A percentile compares a stretch with the other conserved stretches of the same genome.
Evolutionary conservation across 2,888 invertebrate species (phyloP).

Genomic region (Idaea straminata): DNA sequence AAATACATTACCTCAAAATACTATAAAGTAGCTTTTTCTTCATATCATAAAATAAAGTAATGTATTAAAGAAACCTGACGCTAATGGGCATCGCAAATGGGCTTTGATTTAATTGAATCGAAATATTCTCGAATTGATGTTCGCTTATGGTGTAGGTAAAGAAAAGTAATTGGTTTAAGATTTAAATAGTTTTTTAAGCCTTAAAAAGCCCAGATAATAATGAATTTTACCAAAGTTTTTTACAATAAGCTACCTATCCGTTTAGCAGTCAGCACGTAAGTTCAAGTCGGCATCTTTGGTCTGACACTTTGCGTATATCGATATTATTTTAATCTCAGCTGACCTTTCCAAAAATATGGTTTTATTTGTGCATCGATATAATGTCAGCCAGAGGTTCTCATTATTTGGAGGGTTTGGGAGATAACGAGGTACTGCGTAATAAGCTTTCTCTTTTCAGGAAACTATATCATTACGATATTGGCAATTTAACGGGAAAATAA

Average conservation of each 20-base stretch:
- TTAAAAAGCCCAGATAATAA: too few relatives aligned
- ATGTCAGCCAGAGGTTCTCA: background rate
- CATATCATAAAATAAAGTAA: constrained; percentile 25
- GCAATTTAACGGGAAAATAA: too few relatives aligned
- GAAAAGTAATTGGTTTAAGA: background rate
- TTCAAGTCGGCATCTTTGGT: background rate
- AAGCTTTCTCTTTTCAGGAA: background rate
- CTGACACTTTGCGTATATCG: background rate
- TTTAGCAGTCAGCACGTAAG: background rate
- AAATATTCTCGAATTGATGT: constrained; percentile 2
- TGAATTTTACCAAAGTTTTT: too few relatives aligned
- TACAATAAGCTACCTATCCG: background rate
- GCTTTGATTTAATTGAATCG: constrained; percentile 25
- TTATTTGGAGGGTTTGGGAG: background rate
- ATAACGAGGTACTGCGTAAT: background rate
- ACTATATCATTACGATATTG: background rate
- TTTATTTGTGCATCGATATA: background rate
- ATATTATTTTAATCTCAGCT: background rate
- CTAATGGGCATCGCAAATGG: constrained; percentile 14
- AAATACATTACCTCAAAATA: constrained; percentile 28
- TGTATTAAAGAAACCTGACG: constrained; percentile 19
- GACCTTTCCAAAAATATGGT: background rate
- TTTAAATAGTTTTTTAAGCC: background rate
- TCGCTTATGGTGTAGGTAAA: background rate
- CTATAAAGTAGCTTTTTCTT: constrained; percentile 18